phyloP scores from a whole-genome alignment of 2,113 vertebrate species.

The Barnardius zonarius region DNA sequence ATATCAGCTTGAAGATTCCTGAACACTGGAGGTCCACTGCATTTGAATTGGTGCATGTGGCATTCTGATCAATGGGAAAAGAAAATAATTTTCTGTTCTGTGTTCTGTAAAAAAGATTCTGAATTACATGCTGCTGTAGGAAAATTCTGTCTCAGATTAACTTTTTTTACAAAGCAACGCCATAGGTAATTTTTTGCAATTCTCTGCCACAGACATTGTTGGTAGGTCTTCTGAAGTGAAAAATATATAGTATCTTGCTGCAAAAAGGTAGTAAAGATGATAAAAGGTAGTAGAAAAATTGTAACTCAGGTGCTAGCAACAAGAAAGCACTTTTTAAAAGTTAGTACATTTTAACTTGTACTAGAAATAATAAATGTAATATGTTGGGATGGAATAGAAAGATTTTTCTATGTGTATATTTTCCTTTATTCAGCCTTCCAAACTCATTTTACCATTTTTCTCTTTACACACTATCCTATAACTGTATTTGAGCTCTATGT shows the following conservation, averaged over 20 bases:
- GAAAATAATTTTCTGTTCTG: not conserved
- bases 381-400: not conserved
- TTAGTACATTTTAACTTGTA: not conserved
- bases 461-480: not conserved
- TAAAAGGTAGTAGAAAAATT: not conserved
- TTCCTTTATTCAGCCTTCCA: not conserved
- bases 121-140: not conserved
- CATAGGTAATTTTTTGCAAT: not conserved
- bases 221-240: not conserved
- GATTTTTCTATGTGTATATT: not conserved
- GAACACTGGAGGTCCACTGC: not conserved
- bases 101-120: not conserved
- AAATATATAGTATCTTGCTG: not conserved
- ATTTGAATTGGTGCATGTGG: not conserved
- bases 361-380: not conserved
- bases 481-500: not conserved
- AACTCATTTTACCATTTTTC: not conserved
- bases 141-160: not conserved
- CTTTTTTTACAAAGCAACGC: not conserved
- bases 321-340: not conserved
- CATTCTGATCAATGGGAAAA: not conserved
- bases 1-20: not conserved
- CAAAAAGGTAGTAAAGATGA: not conserved
- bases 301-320: not conserved
- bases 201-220: not conserved